A percentile compares a stretch with the other conserved stretches of the same genome.
These are phyloP conservation scores for Rhamnusium bicolor DNA, from an alignment of 2,888 invertebrate genomes.

Conservation along the genomic window DNA sequence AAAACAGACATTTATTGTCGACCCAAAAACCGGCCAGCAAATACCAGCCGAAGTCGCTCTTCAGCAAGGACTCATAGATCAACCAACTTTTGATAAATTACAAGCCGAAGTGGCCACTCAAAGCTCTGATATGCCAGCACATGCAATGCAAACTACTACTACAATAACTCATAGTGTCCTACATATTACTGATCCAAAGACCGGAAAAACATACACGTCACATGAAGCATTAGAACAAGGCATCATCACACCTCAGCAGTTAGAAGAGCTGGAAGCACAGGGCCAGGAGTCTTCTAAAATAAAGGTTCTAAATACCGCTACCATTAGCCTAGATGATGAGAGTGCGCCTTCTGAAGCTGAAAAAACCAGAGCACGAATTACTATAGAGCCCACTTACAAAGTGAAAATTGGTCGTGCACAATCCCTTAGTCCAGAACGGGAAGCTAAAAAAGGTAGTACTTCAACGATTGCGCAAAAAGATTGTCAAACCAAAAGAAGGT, in stretches of 20 bases:
- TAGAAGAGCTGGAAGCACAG: constrained; percentile 44
- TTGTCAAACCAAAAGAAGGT: constrained; percentile 84
- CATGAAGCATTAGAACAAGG: constrained; percentile 70
- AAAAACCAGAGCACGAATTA: constrained; percentile 74
- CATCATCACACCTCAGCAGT: constrained; percentile 53
- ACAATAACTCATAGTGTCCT: constrained; percentile 70
- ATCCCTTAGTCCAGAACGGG: constrained; percentile 75
- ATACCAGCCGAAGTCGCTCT: constrained; percentile 88
- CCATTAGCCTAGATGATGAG: constrained; percentile 67
- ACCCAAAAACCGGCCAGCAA: constrained; percentile 87
- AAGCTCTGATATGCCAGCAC: constrained; percentile 58
- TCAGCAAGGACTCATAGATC: constrained; percentile 81
- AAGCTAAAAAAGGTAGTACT: constrained; percentile 80
- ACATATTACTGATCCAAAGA: constrained; percentile 71
- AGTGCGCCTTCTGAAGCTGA: constrained; percentile 73
- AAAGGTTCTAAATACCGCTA: constrained; percentile 62
- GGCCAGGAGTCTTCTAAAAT: constrained; percentile 48
- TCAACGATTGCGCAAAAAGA: constrained; percentile 85
- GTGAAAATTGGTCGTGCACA: constrained; percentile 77
- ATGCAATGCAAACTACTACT: constrained; percentile 42
- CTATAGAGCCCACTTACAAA: constrained; percentile 79
- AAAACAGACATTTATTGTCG: constrained; percentile 76
- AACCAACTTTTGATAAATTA: constrained; percentile 73
- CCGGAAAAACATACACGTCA: constrained; percentile 68
- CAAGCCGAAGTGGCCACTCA: constrained; percentile 67